Evolutionary conservation across 2,888 invertebrate genomes (phyloP).

Genomic region (Caenorhabditis auriculariae): DNA sequence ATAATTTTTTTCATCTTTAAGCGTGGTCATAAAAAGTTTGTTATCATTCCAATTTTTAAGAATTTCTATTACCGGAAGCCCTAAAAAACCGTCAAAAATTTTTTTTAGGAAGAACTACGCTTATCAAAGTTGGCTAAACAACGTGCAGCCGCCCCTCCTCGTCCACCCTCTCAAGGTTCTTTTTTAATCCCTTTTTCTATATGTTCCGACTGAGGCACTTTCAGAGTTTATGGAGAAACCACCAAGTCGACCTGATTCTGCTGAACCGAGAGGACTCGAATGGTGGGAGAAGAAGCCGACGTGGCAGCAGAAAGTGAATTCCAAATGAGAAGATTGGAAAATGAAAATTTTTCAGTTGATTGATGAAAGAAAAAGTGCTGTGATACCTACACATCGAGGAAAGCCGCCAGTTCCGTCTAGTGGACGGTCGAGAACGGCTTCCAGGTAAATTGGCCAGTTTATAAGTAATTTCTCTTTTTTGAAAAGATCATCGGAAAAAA

Average conservation of each 20-base stretch:
- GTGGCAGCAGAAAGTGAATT: constrained; percentile 29
- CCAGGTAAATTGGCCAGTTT: constrained; percentile 3
- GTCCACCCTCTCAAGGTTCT: too few species aligned
- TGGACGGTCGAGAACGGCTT: constrained; percentile 16
- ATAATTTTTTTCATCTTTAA: too few species aligned
- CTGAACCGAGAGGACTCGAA: constrained; percentile 28
- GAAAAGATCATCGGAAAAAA: neutral
- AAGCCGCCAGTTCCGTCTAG: constrained; percentile 33
- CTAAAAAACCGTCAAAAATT: too few species aligned
- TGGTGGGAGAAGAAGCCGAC: constrained; percentile 53
- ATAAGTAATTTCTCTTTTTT: neutral
- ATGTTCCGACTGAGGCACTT: too few species aligned
- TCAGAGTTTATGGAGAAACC: too few species aligned
- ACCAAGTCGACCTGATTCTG: constrained; percentile 29
- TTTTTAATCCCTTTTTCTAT: too few species aligned
- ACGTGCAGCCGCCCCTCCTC: too few species aligned
- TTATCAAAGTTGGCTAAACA: too few species aligned
- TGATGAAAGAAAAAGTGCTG: constrained; percentile 33
- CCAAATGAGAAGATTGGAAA: neutral
- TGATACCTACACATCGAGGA: constrained; percentile 38
- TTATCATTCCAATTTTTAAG: too few species aligned
- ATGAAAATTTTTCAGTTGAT: neutral
- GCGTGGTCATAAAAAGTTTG: too few species aligned
- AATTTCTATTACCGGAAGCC: too few species aligned
- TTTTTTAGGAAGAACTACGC: too few species aligned